Conservation (phyloP, 64 coral and sea anemone species). For the Montipora efflorescens region DNA sequence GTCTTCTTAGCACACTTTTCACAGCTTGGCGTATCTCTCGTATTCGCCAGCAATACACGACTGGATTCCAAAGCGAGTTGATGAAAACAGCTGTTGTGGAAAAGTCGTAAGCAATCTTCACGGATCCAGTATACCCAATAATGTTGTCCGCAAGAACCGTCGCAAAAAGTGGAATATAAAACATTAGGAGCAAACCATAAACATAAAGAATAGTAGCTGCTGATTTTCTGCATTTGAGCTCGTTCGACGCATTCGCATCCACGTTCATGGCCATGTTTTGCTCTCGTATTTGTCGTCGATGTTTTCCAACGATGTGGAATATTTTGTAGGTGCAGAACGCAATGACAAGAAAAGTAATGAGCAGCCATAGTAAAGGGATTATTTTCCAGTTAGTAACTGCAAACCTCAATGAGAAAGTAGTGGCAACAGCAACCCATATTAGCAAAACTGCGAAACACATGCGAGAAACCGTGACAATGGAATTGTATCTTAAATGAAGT, state of each 20-base stretch:
- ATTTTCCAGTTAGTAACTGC: not conserved
- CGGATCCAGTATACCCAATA: not conserved
- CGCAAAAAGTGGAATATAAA: constrained; percentile 64
- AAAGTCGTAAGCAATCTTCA: constrained; percentile 9
- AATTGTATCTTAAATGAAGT: constrained; percentile 34
- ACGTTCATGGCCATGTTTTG: not conserved
- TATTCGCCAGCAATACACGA: constrained; percentile 77
- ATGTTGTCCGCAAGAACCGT: constrained; percentile 21
- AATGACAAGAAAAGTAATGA: not conserved
- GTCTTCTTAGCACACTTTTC: not conserved
- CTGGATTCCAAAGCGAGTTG: constrained; percentile 57
- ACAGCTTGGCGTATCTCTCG: constrained; percentile 28
- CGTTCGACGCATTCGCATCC: not conserved
- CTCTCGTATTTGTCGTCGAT: constrained; percentile 15
- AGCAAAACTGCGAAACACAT: not conserved
- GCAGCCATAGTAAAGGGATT: not conserved
- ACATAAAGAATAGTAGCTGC: constrained; percentile 58
- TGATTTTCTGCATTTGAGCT: constrained; percentile 49
- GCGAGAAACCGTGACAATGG: constrained; percentile 13
- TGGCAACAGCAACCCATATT: not conserved
- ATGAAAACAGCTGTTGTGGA: constrained; percentile 27
- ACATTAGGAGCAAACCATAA: constrained; percentile 41
- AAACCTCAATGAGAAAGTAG: not conserved
- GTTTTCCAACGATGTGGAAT: constrained; percentile 15
- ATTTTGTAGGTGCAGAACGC: not conserved